These are phyloP conservation scores for Ericerus pela DNA, from an alignment of 1,140 invertebrate species.

Conservation along the genomic window DNA sequence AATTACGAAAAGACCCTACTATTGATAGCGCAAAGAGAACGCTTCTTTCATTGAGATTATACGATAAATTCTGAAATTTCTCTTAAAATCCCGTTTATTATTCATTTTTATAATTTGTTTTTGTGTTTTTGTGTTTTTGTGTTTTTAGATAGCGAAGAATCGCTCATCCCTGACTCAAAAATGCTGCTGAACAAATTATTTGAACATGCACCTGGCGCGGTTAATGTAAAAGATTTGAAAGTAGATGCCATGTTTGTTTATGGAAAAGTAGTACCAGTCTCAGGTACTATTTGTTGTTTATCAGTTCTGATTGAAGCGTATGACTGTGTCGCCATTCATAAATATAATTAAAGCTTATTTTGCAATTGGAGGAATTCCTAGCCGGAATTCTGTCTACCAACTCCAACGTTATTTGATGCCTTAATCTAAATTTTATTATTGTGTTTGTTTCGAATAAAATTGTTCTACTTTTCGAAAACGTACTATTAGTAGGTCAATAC, in stretches of 20 bases:
- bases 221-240: constrained; percentile 49
- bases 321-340: no score
- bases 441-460: constrained; percentile 5
- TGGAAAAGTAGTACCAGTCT: constrained; percentile 58
- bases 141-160: constrained; percentile 20
- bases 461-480: constrained; percentile 14
- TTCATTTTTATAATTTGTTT: constrained; percentile 1
- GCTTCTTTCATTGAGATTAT: no score
- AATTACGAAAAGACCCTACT: no score
- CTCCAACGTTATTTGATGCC: no score
- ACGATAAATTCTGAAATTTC: no score
- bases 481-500: no score
- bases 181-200: constrained; percentile 43
- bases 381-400: no score
- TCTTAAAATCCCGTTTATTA: no score
- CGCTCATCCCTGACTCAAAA: constrained; percentile 39
- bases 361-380: no score
- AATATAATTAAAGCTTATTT: no score
- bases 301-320: no score
- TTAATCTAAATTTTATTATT: not conserved
- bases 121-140: not conserved
- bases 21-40: no score
- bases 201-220: constrained; percentile 54
- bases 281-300: constrained; percentile 36
- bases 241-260: constrained; percentile 63